Conservation (phyloP, 2,797 vertebrate species). For the Poeciliopsis infans region DNA sequence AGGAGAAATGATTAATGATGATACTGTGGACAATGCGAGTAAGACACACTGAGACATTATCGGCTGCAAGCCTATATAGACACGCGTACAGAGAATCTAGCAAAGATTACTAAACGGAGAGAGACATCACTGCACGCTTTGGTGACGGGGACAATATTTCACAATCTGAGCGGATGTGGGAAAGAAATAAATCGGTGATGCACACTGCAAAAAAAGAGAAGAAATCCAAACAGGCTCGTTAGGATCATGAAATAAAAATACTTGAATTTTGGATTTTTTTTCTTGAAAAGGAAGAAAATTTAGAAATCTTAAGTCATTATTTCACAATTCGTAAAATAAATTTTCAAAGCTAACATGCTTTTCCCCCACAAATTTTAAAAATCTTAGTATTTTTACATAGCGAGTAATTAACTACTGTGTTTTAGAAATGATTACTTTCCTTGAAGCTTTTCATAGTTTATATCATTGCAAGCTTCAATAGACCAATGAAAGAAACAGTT, state of each 20-base stretch:
- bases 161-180: constrained; percentile 5
- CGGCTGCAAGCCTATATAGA: constrained; percentile 47
- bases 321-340: neutral
- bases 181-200: neutral
- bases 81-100: constrained; percentile 35
- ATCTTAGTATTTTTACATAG: neutral
- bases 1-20: constrained; percentile 79
- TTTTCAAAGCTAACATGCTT: neutral
- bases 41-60: constrained; percentile 71
- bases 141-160: constrained; percentile 27
- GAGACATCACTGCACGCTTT: constrained; percentile 47
- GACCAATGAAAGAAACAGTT: too few relatives aligned
- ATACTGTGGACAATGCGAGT: constrained; percentile 77
- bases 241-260: neutral
- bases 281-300: neutral
- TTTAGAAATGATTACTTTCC: neutral
- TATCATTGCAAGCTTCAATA: neutral
- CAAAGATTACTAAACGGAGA: constrained; percentile 48
- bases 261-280: neutral
- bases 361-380: neutral
- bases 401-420: neutral
- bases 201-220: too few relatives aligned
- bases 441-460: neutral
- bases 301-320: neutral
- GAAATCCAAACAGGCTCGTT: neutral